Evolutionary conservation across 37 sponge, comb jelly and placozoan genomes (phyloP).

Genomic region (Chondrosia reniformis): DNA sequence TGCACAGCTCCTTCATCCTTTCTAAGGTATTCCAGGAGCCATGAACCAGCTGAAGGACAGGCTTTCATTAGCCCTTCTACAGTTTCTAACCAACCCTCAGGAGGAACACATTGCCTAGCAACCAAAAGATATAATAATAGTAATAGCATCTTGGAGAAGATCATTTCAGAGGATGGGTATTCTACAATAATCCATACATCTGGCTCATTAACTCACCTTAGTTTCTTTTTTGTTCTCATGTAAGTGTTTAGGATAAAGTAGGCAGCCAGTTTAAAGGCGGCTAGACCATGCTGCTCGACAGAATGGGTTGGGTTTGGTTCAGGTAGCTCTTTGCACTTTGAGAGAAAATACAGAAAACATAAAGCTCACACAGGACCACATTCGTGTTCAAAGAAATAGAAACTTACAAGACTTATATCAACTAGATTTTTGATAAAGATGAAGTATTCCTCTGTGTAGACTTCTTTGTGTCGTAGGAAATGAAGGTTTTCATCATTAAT

Average conservation of each 20-base stretch:
- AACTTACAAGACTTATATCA: slow-evolving; percentile 50
- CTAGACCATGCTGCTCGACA: slow-evolving; percentile 19
- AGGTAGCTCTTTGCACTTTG: background rate
- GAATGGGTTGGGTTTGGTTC: background rate
- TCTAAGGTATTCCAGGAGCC: slow-evolving; percentile 58
- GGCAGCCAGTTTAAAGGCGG: slow-evolving; percentile 60
- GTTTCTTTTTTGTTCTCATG: slow-evolving; percentile 70
- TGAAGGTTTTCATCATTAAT: slow-evolving; percentile 81
- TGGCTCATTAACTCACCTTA: slow-evolving; percentile 54
- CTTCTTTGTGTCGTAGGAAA: slow-evolving; percentile 81
- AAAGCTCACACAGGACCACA: background rate
- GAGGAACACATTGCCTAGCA: slow-evolving; percentile 16
- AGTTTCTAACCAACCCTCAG: slow-evolving; percentile 37
- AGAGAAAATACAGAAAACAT: background rate
- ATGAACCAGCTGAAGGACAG: slow-evolving; percentile 48
- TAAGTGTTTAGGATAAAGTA: slow-evolving; percentile 82
- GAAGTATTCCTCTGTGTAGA: slow-evolving; percentile 83
- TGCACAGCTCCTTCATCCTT: slow-evolving; percentile 21
- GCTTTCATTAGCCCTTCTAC: slow-evolving; percentile 29
- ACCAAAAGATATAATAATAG: too few relatives aligned
- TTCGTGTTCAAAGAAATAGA: background rate
- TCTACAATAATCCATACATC: too few relatives aligned
- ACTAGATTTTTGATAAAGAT: slow-evolving; percentile 59
- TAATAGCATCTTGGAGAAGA: too few relatives aligned
- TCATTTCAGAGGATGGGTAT: too few relatives aligned